These are phyloP conservation scores for Gallinago media DNA, from an alignment of 2,113 vertebrate genomes.

Conservation along the genomic window DNA sequence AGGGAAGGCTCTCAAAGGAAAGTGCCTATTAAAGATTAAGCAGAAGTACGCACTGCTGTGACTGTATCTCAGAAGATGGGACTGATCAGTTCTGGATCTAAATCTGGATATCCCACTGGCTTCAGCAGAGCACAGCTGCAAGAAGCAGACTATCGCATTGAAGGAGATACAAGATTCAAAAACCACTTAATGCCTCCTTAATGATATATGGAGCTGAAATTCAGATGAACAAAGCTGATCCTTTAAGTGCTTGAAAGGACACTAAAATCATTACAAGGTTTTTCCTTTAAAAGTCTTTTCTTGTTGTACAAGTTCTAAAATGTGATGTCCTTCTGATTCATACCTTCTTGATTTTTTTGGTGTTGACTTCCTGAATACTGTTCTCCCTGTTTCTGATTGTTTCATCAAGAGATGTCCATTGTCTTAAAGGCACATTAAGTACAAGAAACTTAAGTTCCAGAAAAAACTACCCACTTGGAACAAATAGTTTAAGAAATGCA, in stretches of 20 bases:
- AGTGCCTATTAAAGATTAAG: conserved; percentile 49
- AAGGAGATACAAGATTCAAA: neutral
- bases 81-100: neutral
- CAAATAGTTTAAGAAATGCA: neutral
- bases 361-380: neutral
- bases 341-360: neutral
- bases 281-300: neutral
- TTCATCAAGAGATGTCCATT: neutral
- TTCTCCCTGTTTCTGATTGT: neutral
- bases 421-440: neutral
- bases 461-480: neutral
- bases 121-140: conserved; percentile 31
- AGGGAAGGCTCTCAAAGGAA: conserved; percentile 5
- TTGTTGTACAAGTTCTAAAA: neutral
- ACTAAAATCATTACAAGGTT: neutral
- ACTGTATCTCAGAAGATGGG: neutral
- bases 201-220: neutral
- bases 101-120: neutral
- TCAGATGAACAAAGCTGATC: neutral
- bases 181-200: neutral
- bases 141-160: neutral
- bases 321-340: neutral
- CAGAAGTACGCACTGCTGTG: neutral
- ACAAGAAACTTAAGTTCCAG: neutral
- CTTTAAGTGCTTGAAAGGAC: conserved; percentile 14